Base-by-base conservation (phyloP, 2,888 invertebrate species). In the Chromoteleia sp. region DNA sequence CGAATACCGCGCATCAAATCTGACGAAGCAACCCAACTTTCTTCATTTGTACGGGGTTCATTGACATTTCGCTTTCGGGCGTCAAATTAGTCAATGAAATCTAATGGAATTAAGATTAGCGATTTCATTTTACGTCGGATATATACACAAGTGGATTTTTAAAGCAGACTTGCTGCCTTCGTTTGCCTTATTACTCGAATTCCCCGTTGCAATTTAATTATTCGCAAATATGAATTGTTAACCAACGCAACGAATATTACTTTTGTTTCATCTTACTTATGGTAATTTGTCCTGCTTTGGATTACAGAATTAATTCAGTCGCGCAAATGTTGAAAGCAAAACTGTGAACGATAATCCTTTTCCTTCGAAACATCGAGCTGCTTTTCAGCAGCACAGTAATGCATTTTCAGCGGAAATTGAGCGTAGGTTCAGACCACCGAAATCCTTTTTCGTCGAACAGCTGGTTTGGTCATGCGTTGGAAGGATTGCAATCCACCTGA, bases 1-100 rank as follows among this genome's bases (percentile, higher is more conserved):
- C 56, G 48, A 77, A 61, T 59, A 68, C 36, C 61, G 45, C 6
- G 17, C 81, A 84, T 79, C 43, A 50, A 41, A 67, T 48, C 77
- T 81, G 67, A 68, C 78, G 61, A 54, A 58, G 56, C 71, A 74
- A 71, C 70, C 39, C 59, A 48, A 76, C 71, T 65, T 70, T 68
- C 56, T 17, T 8, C 68, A 33, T 43, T 48, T 52, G 61, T 50
- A 52, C 36, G 21, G 36, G 33, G 29, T 67, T 54, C 68, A 52
- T 59, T 67, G 59, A 67, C 59, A 52, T 75, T 75, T 48, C 33
- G 52, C 25, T 48, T 29, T 41, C 36, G 29, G 41, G 10, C 29
- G 10, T 41, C 52, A 67, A 67, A 54, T 54, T 54, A 50, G 41
- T 29, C 25, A 17, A 50, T 30, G 41, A 41, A 29, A 17, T 41